Base-by-base conservation (phyloP, 2,888 invertebrate genomes). In the Atherix ibis region DNA sequence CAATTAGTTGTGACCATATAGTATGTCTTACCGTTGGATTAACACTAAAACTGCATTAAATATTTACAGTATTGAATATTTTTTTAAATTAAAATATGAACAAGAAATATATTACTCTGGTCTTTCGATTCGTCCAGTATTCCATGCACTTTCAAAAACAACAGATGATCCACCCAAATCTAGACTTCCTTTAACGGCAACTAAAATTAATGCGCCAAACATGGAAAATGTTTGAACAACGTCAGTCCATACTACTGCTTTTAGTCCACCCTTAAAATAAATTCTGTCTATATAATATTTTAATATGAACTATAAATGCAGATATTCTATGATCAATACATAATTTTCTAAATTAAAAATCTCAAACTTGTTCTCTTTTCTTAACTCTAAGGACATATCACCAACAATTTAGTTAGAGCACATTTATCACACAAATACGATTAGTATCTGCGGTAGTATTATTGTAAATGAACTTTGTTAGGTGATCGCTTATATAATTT, bases 21-120 rank as follows among this genome's bases (percentile, higher is more conserved):
- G 87, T 80, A 49, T 88, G 85, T 10, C 88, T 68, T 2, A 78
- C 71, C 6, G 81, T 66, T 13, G 85, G 85, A 62, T 78, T 76
- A 9, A 73, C 65, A 54, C 81, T 80, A 54, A 78, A 73, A 49
- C 91, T 88, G 54, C 40, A 57, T 54, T 27, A 18, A 27, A 27
- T 28, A 27, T 27, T 18, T 29, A 13, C 18, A 24, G 25, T 32
- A 13, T 31, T 2, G 18, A 3, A 18, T 2, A 18, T 31, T 32
- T 32, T 18, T 27, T 16, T 2, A 13, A 24, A 18, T 12, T 22
- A 18, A 3, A 27, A 12, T 27, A 9, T 24, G 24, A 25, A 26
- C 30, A 30, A 31, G 4, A 32, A 27, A 17, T 18, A 25, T 47
- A 66, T 60, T 63, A 80, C 80, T 74, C 66, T 4, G 82, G 82